Evolutionary conservation across 2,113 vertebrate genomes (phyloP).

Genomic region (Scopus umbretta): DNA sequence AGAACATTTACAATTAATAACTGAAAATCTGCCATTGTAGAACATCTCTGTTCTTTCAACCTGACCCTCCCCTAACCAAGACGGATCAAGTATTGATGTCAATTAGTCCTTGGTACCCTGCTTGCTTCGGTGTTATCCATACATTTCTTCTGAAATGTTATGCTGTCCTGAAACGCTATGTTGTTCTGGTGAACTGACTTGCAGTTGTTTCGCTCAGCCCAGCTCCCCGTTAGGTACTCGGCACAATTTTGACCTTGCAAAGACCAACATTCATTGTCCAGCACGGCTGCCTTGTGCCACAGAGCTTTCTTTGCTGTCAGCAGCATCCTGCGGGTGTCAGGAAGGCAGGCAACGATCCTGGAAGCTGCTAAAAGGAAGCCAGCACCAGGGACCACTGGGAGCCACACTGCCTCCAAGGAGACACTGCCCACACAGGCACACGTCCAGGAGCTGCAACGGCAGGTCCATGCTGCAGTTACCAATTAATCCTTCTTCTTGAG

Average conservation of each 20-base stretch:
- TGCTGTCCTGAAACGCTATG: background rate
- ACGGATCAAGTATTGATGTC: accelerated
- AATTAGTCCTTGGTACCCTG: background rate
- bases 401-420: background rate
- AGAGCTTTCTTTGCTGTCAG: background rate
- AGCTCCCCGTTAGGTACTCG: background rate
- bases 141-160: background rate
- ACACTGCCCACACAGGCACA: accelerated
- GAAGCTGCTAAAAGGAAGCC: background rate
- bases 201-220: background rate
- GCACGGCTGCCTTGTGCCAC: background rate
- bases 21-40: background rate
- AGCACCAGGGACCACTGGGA: accelerated
- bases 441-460: background rate
- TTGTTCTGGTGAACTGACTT: background rate
- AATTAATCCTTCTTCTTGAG: background rate
- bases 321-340: accelerated
- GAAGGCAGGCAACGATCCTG: background rate
- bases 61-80: background rate
- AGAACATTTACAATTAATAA: background rate
- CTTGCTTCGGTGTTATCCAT: background rate
- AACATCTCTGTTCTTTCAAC: background rate
- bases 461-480: background rate
- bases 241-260: background rate
- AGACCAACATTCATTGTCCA: background rate